Conservation (phyloP, 2,797 vertebrate species). For the Gouania willdenowi region DNA sequence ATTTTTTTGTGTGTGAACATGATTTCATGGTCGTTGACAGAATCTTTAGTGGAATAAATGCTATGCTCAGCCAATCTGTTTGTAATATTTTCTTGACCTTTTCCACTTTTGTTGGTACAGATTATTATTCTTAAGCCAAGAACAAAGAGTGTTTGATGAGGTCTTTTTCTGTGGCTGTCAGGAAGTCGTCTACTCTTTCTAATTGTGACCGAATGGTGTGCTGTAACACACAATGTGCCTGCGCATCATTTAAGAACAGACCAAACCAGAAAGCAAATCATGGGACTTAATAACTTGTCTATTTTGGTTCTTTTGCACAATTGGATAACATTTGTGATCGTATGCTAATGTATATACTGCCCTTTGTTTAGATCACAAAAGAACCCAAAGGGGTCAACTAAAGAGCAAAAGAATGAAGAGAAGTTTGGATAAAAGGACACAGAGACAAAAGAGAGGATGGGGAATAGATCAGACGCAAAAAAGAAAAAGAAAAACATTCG, state of each 20-base stretch:
- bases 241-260: conserved; percentile 60
- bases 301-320: no score
- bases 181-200: conserved; percentile 67
- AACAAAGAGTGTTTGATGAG: conserved; percentile 55
- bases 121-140: conserved; percentile 45
- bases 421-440: conserved; percentile 39
- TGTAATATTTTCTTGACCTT: conserved; percentile 35
- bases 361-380: conserved; percentile 73
- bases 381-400: conserved; percentile 13
- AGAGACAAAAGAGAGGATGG: conserved; percentile 26
- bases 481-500: conserved; percentile 7
- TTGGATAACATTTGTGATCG: conserved; percentile 17
- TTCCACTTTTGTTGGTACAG: conserved; percentile 20
- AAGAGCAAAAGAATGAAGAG: conserved; percentile 29
- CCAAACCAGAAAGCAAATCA: conserved; percentile 65
- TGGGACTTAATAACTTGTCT: conserved; percentile 12
- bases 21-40: no score
- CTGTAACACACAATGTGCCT: conserved; percentile 56
- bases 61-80: no score
- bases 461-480: conserved; percentile 36
- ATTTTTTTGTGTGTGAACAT: no score
- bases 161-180: conserved; percentile 43
- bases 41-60: no score
- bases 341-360: conserved; percentile 64
- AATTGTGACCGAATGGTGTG: conserved; percentile 66